Evolutionary conservation across 2,113 vertebrate species (phyloP).

Genomic region (Alosa alosa): DNA sequence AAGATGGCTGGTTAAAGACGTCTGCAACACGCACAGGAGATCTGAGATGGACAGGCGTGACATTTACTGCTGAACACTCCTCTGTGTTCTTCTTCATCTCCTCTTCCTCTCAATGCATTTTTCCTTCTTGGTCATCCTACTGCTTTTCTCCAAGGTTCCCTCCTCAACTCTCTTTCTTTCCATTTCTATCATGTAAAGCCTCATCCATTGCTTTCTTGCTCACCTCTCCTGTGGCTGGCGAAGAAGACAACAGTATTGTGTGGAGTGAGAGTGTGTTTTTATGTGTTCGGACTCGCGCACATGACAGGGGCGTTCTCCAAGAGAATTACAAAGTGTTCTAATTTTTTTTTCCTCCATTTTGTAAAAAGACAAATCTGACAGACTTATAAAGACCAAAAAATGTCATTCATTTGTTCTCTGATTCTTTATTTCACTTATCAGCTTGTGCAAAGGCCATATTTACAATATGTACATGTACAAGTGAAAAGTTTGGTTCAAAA

Average conservation of each 20-base stretch:
- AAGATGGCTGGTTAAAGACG: conserved; percentile 46
- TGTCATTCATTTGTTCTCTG: conserved; percentile 45
- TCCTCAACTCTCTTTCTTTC: conserved; percentile 21
- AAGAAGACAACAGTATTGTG: conserved; percentile 79
- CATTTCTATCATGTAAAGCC: conserved; percentile 33
- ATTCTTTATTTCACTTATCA: conserved; percentile 39
- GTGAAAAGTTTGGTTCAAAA: too few relatives aligned
- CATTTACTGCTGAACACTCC: conserved; percentile 60
- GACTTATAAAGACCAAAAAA: conserved; percentile 74
- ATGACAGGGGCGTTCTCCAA: conserved; percentile 66
- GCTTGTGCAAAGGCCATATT: not conserved
- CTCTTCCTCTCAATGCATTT: conserved; percentile 38
- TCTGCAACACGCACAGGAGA: conserved; percentile 48
- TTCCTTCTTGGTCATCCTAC: conserved; percentile 41
- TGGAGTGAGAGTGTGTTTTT: conserved; percentile 56
- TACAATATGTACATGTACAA: too few relatives aligned
- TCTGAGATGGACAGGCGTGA: conserved; percentile 49
- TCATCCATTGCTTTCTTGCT: conserved; percentile 46
- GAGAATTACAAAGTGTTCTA: conserved; percentile 72
- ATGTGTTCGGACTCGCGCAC: conserved; percentile 52
- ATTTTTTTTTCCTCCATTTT: conserved; percentile 69
- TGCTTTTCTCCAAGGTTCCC: conserved; percentile 43
- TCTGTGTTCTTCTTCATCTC: conserved; percentile 49
- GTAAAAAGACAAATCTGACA: conserved; percentile 74
- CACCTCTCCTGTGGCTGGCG: conserved; percentile 61